Base-by-base conservation (phyloP, 2,113 vertebrate species). In the Acanthisitta chloris region DNA sequence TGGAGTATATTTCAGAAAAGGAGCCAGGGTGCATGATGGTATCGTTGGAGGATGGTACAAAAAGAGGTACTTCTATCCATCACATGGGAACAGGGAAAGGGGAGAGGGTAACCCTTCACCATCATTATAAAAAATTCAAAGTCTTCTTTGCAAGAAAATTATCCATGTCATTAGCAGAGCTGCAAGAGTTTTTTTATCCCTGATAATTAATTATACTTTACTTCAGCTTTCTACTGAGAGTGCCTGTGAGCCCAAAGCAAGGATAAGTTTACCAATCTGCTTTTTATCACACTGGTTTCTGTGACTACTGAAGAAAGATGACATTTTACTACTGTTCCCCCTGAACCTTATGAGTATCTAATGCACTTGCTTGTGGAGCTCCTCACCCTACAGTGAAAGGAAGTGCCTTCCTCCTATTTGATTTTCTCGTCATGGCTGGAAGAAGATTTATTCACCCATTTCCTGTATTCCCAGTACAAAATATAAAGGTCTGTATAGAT, bases 21-120 rank as follows among this genome's bases (percentile, higher is more conserved):
- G 8, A 71, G 17, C 4, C 19, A 67, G 24, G 31, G 6, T 34
- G 6, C 10, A 6, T 46, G 34, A 40, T 43, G 10, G 10, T 67
- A 25, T 62, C 11, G 13, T 81, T 51, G 33, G 7, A 62, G 38
- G 29, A 55, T 29, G 21, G 62, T 67, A 67, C 45, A 67, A 54
- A 79, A 76, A 67, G 21, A 69, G 11, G 6, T 36, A 8, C 26
- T 81, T 89, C 51, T 51, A 51, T 46, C 12, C 38, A 73, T 34
- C 14, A 29, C 0, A 0, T 6, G 36, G n/a, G 24, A 92, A 33
- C 0, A 4, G 24, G 14, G 18, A 42, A 87, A 80, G 9, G 9
- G 19, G 29, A 54, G 16, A 81, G 7, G 18, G 28, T 42, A 78
- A 71, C 6, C 8, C 12, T 89, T 69, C 69, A 52, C 38, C 40